Conservation (phyloP, 2,888 invertebrate genomes). For the Pantelozetes paolii region DNA sequence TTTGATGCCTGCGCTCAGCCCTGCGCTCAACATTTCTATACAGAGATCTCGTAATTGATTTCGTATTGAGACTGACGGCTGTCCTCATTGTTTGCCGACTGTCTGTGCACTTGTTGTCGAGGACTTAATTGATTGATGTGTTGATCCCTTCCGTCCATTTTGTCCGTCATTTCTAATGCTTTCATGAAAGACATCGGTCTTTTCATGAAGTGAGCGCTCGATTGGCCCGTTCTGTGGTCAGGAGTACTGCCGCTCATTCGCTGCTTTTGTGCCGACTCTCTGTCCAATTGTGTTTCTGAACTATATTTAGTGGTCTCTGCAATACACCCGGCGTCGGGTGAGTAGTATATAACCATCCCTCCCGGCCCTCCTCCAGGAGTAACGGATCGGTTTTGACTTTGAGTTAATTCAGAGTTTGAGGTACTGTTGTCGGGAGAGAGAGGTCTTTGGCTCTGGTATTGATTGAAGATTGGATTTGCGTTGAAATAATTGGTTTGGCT, state of each 20-base stretch:
- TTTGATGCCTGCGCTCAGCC: no score
- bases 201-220: slow-evolving; percentile 16
- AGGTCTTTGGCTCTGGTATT: slow-evolving; percentile 33
- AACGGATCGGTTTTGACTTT: slow-evolving; percentile 33
- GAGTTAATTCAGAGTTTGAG: slow-evolving; percentile 39
- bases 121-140: slow-evolving; percentile 14
- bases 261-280: background rate
- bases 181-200: slow-evolving; percentile 54
- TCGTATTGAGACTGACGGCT: slow-evolving; percentile 46
- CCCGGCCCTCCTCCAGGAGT: slow-evolving; percentile 30
- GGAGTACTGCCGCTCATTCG: slow-evolving; percentile 11
- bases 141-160: slow-evolving; percentile 47
- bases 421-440: slow-evolving; percentile 40
- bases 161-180: slow-evolving; percentile 53
- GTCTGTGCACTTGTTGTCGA: slow-evolving; percentile 5
- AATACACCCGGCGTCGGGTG: slow-evolving; percentile 39
- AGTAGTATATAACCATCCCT: slow-evolving; percentile 43
- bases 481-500: background rate
- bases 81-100: slow-evolving; percentile 8
- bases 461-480: background rate
- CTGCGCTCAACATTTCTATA: no score
- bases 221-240: slow-evolving; percentile 35
- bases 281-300: slow-evolving; percentile 46
- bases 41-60: slow-evolving; percentile 49
- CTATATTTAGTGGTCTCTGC: slow-evolving; percentile 44